Conservation (phyloP, 2,113 vertebrate genomes). For the Hippoglossus stenolepis region DNA sequence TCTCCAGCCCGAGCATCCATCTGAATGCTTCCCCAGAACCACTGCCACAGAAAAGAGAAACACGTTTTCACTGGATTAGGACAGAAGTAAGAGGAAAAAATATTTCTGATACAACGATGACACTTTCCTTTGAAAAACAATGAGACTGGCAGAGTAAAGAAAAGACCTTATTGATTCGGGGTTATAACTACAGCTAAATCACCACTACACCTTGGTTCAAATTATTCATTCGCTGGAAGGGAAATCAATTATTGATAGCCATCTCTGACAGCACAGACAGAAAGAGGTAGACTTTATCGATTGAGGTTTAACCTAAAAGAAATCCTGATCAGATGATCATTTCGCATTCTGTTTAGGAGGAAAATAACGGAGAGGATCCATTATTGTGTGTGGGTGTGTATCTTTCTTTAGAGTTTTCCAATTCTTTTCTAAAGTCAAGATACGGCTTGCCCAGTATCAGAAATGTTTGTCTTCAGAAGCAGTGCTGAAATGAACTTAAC, state of each 20-base stretch:
- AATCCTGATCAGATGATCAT: conserved; percentile 43
- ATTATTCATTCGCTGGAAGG: conserved; percentile 38
- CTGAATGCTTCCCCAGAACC: conserved; percentile 99
- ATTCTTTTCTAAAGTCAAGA: conserved; percentile 3
- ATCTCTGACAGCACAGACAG: conserved; percentile 22
- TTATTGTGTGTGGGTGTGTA: conserved; percentile 10
- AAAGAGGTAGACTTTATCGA: conserved; percentile 13
- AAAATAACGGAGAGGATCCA: conserved; percentile 11
- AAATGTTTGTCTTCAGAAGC: neutral
- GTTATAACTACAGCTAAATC: conserved; percentile 26
- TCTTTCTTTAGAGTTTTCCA: neutral
- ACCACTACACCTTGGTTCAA: conserved; percentile 19
- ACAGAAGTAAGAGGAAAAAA: neutral
- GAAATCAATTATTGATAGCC: conserved; percentile 54
- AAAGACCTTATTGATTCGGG: conserved; percentile 29
- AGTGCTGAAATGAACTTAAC: neutral
- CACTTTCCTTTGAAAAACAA: neutral
- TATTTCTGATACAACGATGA: neutral
- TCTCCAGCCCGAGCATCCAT: conserved; percentile 98
- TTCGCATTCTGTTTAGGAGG: conserved; percentile 25
- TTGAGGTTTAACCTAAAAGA: conserved; percentile 35
- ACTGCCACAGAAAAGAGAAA: conserved; percentile 78
- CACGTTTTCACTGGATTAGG: conserved; percentile 5
- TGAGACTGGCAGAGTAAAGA: neutral
- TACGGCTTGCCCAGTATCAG: neutral